Conservation (phyloP, 2,888 invertebrate genomes). For the Pteria penguin region DNA sequence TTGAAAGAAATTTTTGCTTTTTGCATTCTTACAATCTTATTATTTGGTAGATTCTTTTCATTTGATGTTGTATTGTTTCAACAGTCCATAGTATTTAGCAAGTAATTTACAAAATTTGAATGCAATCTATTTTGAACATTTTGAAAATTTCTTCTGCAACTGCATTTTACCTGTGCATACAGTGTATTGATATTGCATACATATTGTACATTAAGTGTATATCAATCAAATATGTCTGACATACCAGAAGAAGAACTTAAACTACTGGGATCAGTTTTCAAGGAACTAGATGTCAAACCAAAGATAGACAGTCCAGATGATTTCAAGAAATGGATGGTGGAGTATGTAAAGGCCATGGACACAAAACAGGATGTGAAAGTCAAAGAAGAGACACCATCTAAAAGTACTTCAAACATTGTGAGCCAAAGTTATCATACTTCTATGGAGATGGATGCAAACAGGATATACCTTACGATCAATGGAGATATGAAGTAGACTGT, state of each 20-base stretch:
- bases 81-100: too few species aligned
- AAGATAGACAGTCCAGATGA: background rate
- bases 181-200: too few species aligned
- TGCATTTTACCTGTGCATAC: too few species aligned
- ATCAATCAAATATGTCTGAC: too few species aligned
- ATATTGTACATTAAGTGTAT: too few species aligned
- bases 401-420: background rate
- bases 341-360: background rate
- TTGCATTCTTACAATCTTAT: too few species aligned
- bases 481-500: conserved; percentile 13
- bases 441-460: conserved; percentile 7
- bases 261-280: background rate
- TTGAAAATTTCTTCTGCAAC: too few species aligned
- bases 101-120: too few species aligned
- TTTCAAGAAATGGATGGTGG: conserved; percentile 5
- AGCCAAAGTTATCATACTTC: conserved; percentile 8
- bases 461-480: background rate
- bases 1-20: too few species aligned
- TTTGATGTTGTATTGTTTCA: too few species aligned
- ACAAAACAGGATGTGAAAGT: background rate
- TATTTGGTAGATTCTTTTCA: too few species aligned
- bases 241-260: background rate
- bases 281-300: background rate
- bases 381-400: background rate
- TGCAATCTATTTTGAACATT: too few species aligned